These are phyloP conservation scores for Onchidella celtica DNA, from an alignment of 2,888 invertebrate genomes.

Conservation along the genomic window DNA sequence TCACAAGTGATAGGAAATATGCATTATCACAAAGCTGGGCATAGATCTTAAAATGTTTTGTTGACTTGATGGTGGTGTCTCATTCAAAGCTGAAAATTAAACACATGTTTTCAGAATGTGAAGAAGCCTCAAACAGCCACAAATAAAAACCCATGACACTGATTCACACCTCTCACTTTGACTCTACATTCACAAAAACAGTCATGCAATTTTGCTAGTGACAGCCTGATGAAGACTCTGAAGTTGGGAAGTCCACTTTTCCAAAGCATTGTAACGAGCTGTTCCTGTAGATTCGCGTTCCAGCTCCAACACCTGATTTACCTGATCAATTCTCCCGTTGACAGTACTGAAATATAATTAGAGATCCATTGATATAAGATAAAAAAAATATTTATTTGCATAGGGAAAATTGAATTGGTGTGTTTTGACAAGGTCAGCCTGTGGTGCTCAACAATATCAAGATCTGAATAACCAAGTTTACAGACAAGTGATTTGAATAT, in stretches of 20 bases:
- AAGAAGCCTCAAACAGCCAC: too few species aligned
- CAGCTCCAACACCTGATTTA: slow-evolving; percentile 94
- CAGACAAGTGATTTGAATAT: too few species aligned
- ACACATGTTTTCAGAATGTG: too few species aligned
- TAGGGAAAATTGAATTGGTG: neutral
- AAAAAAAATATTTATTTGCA: neutral
- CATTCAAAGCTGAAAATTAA: too few species aligned
- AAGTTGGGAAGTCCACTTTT: slow-evolving; percentile 97
- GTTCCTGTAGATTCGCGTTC: slow-evolving; percentile 86
- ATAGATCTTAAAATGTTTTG: too few species aligned
- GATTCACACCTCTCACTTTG: too few species aligned
- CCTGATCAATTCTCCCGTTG: slow-evolving; percentile 86
- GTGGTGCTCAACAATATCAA: too few species aligned
- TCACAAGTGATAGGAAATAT: too few species aligned
- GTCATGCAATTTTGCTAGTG: slow-evolving; percentile 93
- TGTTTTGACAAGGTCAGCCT: neutral
- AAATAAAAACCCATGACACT: too few species aligned
- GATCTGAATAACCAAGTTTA: too few species aligned
- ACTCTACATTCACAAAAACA: neutral
- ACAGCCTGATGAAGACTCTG: slow-evolving; percentile 93
- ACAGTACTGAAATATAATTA: slow-evolving; percentile 81
- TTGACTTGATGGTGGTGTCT: too few species aligned
- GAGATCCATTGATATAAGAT: slow-evolving; percentile 24
- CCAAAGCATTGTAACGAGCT: slow-evolving; percentile 93
- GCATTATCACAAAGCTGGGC: too few species aligned